These are phyloP conservation scores for Tipula confusa DNA, from an alignment of 2,888 invertebrate genomes.

Conservation along the genomic window DNA sequence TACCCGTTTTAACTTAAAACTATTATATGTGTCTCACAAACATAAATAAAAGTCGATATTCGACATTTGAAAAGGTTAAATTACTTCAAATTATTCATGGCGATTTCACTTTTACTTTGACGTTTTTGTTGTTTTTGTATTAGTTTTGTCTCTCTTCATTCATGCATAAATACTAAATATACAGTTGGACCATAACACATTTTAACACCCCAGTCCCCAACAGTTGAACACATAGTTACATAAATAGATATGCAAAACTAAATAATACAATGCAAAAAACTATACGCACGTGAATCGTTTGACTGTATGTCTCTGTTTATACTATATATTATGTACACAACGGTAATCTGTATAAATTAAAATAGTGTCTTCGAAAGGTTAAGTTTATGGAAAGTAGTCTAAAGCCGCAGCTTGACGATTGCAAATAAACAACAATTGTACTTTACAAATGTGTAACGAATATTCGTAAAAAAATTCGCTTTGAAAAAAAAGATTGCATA, in stretches of 20 bases:
- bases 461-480: too few species aligned
- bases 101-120: background rate
- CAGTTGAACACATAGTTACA: background rate
- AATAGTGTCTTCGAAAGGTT: background rate
- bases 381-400: constrained; percentile 12
- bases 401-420: too few species aligned
- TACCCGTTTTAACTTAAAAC: background rate
- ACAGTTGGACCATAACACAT: background rate
- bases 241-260: background rate
- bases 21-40: background rate
- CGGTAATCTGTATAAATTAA: background rate
- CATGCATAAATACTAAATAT: background rate
- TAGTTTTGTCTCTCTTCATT: background rate
- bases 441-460: too few species aligned
- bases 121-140: background rate
- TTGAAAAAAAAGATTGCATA: too few species aligned
- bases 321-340: background rate
- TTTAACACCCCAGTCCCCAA: background rate
- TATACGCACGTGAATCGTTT: background rate
- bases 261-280: background rate
- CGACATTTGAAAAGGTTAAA: background rate
- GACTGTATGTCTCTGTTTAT: background rate
- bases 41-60: background rate
- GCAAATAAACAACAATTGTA: too few species aligned
- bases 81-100: background rate